A percentile compares a stretch with the other conserved stretches of the same genome.
Evolutionary conservation across 2,113 vertebrate species (phyloP).

Genomic region (Pardalotus punctatus): DNA sequence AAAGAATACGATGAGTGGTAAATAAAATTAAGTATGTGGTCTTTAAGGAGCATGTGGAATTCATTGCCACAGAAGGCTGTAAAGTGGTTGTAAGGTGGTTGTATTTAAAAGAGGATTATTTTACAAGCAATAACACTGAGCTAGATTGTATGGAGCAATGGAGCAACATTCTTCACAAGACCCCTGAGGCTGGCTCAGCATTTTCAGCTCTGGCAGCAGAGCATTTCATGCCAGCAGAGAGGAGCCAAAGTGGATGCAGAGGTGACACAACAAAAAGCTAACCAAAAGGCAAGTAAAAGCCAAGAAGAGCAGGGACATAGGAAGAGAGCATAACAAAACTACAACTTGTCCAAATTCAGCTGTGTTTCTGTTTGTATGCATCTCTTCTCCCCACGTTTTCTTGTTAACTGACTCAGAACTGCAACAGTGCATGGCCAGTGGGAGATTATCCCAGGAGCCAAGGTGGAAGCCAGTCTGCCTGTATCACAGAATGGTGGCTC

Average conservation of each 20-base stretch:
- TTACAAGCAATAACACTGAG: constrained; percentile 49
- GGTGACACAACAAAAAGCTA: neutral
- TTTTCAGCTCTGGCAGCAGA: constrained; percentile 14
- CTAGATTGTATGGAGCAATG: constrained; percentile 25
- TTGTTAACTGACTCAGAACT: neutral
- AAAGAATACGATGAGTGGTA: neutral
- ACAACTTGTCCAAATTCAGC: neutral
- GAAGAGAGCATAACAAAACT: neutral
- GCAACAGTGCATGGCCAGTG: neutral
- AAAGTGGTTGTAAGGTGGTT: constrained; percentile 41
- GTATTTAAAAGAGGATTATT: constrained; percentile 63
- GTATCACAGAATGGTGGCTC: neutral
- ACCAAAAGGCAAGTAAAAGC: neutral
- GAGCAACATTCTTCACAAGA: constrained; percentile 37
- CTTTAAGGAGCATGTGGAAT: constrained; percentile 42
- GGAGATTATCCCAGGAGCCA: neutral
- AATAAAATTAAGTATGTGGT: neutral
- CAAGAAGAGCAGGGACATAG: neutral
- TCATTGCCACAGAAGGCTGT: constrained; percentile 37
- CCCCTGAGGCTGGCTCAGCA: constrained; percentile 44
- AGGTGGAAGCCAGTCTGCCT: neutral
- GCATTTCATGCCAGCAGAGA: neutral
- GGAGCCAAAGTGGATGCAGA: neutral
- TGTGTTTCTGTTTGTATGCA: neutral
- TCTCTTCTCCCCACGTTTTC: neutral